Evolutionary conservation across 2,888 invertebrate species (phyloP), one percentile per base, ranked within the genome.

Genomic region (Drosophila imparisetae): DNA sequence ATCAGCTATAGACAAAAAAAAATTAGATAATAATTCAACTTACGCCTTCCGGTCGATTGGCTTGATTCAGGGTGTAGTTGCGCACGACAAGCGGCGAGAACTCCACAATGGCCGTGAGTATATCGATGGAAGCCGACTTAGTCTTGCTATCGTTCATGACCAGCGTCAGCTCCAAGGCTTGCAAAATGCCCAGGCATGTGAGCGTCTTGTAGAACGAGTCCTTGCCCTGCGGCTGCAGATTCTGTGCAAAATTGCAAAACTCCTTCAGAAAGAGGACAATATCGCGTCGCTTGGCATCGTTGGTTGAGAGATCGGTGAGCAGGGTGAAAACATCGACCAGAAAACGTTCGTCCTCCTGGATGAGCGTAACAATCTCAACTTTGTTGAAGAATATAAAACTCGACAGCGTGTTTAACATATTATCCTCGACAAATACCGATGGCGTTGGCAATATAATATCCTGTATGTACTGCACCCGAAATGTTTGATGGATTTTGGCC

Each of bases 321-420:
- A 98, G 95, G 72, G 96, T 96, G 94, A 99, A 99, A 87, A 99
- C 94, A 93, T 98, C 98, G 64, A 96, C 96, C 92, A 99, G 95
- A 94, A 99, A 98, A 92, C 97, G 97, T 90, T 99, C 98, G 94
- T 99, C 99, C 91, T 99, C 99, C 94, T 99, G 96, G 93, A 99
- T 97, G 92, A 98, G 95, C 85, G 97, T 98, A 85, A 99, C 99
- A 94, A 99, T 99, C 95, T 99, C 99, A 92, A 99, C 98, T 94
- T 99, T 99, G 94, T 99, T 99, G 94, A 99, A 99, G 95, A 98
- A 99, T 94, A 99, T 98, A 95, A 99, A 99, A 94, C 98, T 99
- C 92, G 97, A 98, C 91, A 99, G 94, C 72, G 98, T 98, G 91
- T 98, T 98, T 80, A 99, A 95, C 95, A 99, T 96, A 93, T 99